Percentiles rank a stretch among this genome's conserved stretches.
These are phyloP conservation scores for Gambusia affinis DNA, from an alignment of 2,113 vertebrate genomes.

Conservation along the genomic window DNA sequence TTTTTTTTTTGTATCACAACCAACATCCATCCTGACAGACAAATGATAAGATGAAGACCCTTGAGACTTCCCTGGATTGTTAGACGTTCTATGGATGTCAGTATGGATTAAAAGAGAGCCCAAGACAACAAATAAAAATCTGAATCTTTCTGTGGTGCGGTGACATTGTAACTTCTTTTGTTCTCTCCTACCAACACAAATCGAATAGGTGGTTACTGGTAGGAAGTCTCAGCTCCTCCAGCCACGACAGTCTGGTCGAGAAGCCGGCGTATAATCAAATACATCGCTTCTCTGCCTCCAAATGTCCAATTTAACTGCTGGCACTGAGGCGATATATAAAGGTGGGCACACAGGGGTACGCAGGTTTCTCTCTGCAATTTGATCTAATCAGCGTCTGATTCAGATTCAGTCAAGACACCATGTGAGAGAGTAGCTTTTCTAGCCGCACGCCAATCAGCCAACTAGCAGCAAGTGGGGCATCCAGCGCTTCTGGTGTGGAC, in stretches of 20 bases:
- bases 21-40: constrained; percentile 40
- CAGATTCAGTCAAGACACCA: constrained; percentile 56
- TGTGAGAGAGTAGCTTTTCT: constrained; percentile 53
- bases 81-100: constrained; percentile 35
- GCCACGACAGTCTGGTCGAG: constrained; percentile 18
- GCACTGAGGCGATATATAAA: constrained; percentile 38
- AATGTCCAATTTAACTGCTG: constrained; percentile 65
- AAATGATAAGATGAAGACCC: constrained; percentile 27
- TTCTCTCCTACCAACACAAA: constrained; percentile 21
- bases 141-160: not conserved
- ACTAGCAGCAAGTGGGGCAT: constrained; percentile 57
- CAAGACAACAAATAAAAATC: constrained; percentile 11
- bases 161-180: constrained; percentile 5
- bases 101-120: constrained; percentile 20
- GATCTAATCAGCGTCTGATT: constrained; percentile 74
- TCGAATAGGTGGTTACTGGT: constrained; percentile 41
- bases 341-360: constrained; percentile 64
- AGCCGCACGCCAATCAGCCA: constrained; percentile 66
- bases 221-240: constrained; percentile 26
- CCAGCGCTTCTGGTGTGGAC: constrained; percentile 50
- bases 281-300: constrained; percentile 34
- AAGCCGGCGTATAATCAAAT: constrained; percentile 52
- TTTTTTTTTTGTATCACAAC: constrained; percentile 32
- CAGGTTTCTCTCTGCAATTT: constrained; percentile 65
- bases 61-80: constrained; percentile 3